Base-by-base conservation (phyloP, 2,888 invertebrate genomes). In the Heliconius erato region DNA sequence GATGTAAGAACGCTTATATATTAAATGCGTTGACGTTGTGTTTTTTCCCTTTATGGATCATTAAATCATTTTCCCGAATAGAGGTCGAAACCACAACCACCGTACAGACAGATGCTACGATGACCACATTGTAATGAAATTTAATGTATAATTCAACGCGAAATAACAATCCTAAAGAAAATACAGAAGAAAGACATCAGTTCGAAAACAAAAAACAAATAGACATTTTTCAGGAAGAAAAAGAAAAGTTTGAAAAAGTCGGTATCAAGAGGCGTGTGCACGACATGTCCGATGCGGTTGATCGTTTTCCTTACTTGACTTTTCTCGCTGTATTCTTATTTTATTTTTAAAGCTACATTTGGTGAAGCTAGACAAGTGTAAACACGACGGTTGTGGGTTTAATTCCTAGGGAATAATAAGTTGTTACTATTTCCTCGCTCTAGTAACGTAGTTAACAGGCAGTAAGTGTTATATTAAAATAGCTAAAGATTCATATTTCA, bases 221-320 rank as follows among this genome's bases (percentile, higher is more conserved):
- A 77, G 69, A 69, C 28, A 76, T 80, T 63, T 63, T 69, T 82
- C 76, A 65, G 49, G 35, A 65, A 71, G 69, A 72, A 82, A 79
- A 77, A 80, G 82, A 44, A 77, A 82, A 78, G 65, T 82, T 80
- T 19, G 77, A 78, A 77, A 79, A 82, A 80, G 49, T 82, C 44
- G 72, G 77, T 78, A 78, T 77, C 77, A 77, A 81, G 82, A 82
- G 77, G 80, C 82, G 80, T 82, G 82, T 74, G 71, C 71, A 26
- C 63, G 79, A 82, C 82, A 82, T 80, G 69, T 72, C 71, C 71
- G 63, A 32, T 54, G 72, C 69, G 80, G 71, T 72, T 79, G 80
- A 80, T 77, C 79, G 80, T 77, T 80, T 80, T 82, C 76, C 72
- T 82, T 80, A 49, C 71, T 79, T n/a, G 77, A 81, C 81, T 81